Percentiles rank a stretch among this genome's conserved stretches.
These are phyloP conservation scores for Stylophora pistillata DNA, from an alignment of 64 coral and sea anemone species.

Conservation along the genomic window DNA sequence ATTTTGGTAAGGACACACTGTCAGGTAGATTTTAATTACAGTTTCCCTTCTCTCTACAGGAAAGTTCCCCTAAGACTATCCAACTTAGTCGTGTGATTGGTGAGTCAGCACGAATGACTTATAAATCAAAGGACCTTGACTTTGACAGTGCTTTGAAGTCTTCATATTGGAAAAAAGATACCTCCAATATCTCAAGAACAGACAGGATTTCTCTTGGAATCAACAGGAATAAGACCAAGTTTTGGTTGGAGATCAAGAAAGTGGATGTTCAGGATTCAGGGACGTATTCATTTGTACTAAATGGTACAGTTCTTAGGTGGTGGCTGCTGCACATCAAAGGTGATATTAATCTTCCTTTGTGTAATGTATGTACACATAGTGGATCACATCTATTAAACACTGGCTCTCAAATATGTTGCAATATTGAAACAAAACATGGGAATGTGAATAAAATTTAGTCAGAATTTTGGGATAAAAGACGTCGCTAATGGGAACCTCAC, in stretches of 20 bases:
- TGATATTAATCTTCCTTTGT: too few relatives aligned
- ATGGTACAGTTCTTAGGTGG: constrained; percentile 17
- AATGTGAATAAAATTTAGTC: too few relatives aligned
- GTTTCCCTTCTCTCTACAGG: too few relatives aligned
- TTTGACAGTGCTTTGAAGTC: background rate
- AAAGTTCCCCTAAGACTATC: too few relatives aligned
- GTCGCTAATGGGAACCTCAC: too few relatives aligned
- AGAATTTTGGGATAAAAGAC: too few relatives aligned
- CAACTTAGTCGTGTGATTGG: background rate
- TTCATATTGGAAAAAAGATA: constrained; percentile 6
- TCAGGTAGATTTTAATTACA: too few relatives aligned
- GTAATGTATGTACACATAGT: too few relatives aligned
- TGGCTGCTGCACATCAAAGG: background rate
- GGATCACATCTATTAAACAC: too few relatives aligned
- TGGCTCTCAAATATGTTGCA: too few relatives aligned
- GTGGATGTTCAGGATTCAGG: constrained; percentile 1
- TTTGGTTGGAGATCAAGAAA: constrained; percentile 23
- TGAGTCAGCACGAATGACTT: background rate
- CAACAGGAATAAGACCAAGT: background rate
- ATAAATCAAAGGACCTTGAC: background rate
- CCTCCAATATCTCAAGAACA: background rate
- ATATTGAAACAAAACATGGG: too few relatives aligned
- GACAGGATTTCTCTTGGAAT: background rate
- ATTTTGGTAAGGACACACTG: too few relatives aligned
- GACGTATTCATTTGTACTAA: background rate